Conservation (phyloP, 1,140 invertebrate species). For the Globodera ellingtonae region DNA sequence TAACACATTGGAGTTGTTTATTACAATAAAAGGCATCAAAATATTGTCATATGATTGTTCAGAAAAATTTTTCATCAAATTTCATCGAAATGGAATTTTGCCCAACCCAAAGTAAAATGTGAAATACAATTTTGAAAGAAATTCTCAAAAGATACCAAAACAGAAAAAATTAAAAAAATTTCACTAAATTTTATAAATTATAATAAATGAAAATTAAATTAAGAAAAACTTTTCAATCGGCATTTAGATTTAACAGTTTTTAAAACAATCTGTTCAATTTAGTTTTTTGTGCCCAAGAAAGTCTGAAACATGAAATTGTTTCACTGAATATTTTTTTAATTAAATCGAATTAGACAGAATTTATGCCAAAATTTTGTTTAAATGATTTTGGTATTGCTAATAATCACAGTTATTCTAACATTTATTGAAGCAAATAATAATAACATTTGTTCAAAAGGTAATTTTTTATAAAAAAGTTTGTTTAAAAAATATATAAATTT, state of each 20-base stretch:
- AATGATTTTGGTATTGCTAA: not conserved
- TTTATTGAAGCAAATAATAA: not conserved
- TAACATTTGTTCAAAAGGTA: not conserved
- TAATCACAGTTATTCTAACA: not conserved
- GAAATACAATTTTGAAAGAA: not conserved
- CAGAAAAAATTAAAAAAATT: no score
- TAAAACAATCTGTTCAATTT: no score
- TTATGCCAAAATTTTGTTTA: not conserved
- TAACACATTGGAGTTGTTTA: not conserved
- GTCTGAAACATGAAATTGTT: no score
- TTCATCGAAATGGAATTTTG: not conserved
- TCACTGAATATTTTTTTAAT: no score
- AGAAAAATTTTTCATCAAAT: not conserved
- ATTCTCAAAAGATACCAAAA: no score
- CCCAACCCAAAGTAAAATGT: not conserved
- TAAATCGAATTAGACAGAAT: no score
- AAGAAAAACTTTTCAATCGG: no score
- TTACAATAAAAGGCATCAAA: not conserved
- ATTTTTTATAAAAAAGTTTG: not conserved
- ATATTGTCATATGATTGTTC: not conserved
- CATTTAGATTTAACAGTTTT: no score
- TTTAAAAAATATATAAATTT: not conserved
- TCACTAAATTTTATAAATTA: no score
- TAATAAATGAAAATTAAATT: no score
- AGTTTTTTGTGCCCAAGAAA: no score